These are phyloP conservation scores for Sorex araneus DNA, from an alignment of 2,113 vertebrate genomes.

Conservation along the genomic window DNA sequence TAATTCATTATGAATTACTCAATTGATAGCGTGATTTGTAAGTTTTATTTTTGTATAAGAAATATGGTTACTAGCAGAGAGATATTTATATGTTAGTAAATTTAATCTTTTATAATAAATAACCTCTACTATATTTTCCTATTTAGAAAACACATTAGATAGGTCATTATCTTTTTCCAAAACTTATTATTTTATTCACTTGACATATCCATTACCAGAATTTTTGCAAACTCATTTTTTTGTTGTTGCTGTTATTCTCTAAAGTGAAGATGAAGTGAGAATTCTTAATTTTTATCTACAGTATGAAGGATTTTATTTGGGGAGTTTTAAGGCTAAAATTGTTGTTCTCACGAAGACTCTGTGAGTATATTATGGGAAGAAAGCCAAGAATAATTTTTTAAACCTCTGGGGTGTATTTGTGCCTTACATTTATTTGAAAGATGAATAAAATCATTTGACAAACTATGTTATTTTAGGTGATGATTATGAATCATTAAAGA, in stretches of 20 bases:
- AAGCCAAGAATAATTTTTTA: slow-evolving; percentile 59
- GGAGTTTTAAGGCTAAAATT: slow-evolving; percentile 50
- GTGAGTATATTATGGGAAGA: slow-evolving; percentile 71
- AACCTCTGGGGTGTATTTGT: slow-evolving; percentile 61
- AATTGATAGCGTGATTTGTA: slow-evolving; percentile 48
- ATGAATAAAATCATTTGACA: slow-evolving; percentile 78
- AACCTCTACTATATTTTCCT: slow-evolving; percentile 61
- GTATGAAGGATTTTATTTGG: slow-evolving; percentile 10
- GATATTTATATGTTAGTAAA: slow-evolving; percentile 65
- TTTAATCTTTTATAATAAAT: slow-evolving; percentile 68
- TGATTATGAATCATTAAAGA: slow-evolving; percentile 78
- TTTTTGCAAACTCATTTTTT: slow-evolving; percentile 52
- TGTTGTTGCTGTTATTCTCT: not conserved
- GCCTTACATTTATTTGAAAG: slow-evolving; percentile 68
- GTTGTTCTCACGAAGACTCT: slow-evolving; percentile 71
- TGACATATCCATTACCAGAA: not conserved
- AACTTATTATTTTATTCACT: not conserved
- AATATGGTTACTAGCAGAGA: slow-evolving; percentile 55
- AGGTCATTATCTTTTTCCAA: slow-evolving; percentile 30
- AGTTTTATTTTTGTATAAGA: slow-evolving; percentile 70
- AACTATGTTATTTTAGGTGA: slow-evolving; percentile 81
- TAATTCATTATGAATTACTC: slow-evolving; percentile 58
- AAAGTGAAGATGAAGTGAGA: slow-evolving; percentile 23
- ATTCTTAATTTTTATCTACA: slow-evolving; percentile 42
- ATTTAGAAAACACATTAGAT: slow-evolving; percentile 40